Evolutionary conservation across 2,888 invertebrate genomes (phyloP).

Genomic region (Pristionchus fissidentatus): DNA sequence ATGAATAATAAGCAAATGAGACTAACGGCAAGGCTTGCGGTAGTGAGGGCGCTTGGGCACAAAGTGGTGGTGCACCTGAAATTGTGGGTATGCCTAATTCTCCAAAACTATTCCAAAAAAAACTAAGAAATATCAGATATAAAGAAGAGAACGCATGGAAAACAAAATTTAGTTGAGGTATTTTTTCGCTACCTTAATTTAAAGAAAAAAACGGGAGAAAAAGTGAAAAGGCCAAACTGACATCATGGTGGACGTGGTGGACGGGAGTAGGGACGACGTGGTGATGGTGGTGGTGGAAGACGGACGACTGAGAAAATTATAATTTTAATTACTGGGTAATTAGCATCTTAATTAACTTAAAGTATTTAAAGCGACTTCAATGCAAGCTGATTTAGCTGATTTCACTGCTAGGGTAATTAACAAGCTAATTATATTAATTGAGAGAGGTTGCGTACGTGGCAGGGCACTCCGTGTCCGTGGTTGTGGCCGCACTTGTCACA

Average conservation of each 20-base stretch:
- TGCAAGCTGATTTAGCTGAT: not conserved
- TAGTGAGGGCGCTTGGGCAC: conserved; percentile 16
- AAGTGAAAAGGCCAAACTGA: not conserved
- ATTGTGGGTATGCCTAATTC: not conserved
- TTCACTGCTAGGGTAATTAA: not conserved
- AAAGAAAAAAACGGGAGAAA: too few species aligned
- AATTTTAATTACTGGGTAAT: too few species aligned
- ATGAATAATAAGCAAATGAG: too few species aligned
- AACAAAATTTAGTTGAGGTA: too few species aligned
- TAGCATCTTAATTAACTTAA: too few species aligned
- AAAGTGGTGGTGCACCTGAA: conserved; percentile 33
- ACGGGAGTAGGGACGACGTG: conserved; percentile 6
- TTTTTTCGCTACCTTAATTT: too few species aligned
- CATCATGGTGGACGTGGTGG: conserved; percentile 11
- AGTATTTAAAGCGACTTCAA: too few species aligned
- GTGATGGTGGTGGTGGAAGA: conserved; percentile 21
- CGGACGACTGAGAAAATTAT: not conserved
- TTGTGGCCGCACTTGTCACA: conserved; percentile 23
- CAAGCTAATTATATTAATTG: not conserved
- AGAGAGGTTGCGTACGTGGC: not conserved
- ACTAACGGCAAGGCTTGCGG: conserved; percentile 25
- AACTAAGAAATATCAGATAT: too few species aligned
- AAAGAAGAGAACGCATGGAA: too few species aligned
- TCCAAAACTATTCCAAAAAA: too few species aligned
- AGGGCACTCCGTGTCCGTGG: conserved; percentile 11